phyloP scores from a whole-genome alignment of 2,113 vertebrate genomes.

The Sterrhoptilus dennistouni region DNA sequence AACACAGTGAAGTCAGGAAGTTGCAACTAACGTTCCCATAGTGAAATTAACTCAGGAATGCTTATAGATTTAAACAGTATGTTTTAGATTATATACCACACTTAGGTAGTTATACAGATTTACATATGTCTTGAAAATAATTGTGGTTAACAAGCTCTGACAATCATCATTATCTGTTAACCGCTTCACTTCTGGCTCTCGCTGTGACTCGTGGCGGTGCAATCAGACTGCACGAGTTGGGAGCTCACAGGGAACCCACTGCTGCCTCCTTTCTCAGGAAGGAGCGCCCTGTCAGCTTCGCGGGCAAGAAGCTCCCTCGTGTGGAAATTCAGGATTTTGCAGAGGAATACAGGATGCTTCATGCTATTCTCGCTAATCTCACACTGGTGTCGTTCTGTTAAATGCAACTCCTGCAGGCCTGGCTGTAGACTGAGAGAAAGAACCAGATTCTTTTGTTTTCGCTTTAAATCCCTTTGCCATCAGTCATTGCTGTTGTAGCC shows the following conservation, averaged over 20 bases:
- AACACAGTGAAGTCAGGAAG: constrained; percentile 63
- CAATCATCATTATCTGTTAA: constrained; percentile 65
- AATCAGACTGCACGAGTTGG: neutral
- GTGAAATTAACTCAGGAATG: constrained; percentile 60
- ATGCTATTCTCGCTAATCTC: neutral
- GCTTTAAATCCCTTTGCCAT: neutral
- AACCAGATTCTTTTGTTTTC: neutral
- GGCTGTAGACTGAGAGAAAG: neutral
- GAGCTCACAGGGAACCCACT: rapidly evolving
- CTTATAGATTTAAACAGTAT: constrained; percentile 57
- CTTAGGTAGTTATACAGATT: constrained; percentile 60
- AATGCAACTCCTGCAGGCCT: neutral
- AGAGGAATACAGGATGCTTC: neutral
- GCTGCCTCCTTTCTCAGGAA: neutral
- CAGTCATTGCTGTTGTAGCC: neutral
- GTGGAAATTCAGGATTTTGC: neutral
- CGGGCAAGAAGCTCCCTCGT: constrained; percentile 46
- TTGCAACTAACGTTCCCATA: constrained; percentile 41
- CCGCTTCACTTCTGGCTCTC: neutral
- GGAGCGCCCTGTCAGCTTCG: neutral
- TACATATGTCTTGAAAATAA: constrained; percentile 64
- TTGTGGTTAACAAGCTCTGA: constrained; percentile 63
- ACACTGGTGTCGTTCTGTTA: rapidly evolving
- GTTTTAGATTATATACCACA: constrained; percentile 55
- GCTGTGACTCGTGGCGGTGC: neutral